Base-by-base conservation (phyloP, 2,888 invertebrate genomes). In the Drosophila meridiana region DNA sequence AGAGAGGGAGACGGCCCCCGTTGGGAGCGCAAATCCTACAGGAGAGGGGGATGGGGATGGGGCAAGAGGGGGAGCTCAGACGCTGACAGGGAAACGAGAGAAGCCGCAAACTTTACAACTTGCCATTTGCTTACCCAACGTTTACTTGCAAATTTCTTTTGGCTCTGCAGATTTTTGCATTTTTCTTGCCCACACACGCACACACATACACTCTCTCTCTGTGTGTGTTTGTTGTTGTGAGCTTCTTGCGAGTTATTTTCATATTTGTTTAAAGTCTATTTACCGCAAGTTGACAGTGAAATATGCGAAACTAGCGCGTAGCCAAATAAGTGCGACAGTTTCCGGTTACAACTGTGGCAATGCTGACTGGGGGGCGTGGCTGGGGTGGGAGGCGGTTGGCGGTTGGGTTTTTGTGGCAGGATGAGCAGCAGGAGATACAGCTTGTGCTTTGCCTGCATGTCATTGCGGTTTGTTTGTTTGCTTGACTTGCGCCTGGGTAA, bases 211-310 rank as follows among this genome's bases (percentile, higher is more conserved):
- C 40, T 6, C 4, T 20, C n/a, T 13, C 14, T 8, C 4, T 38
- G 7, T 59, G 50, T 47, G 58, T 61, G 57, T 63, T 48, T 43
- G 63, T 60, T 50, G 40, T 58, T 61, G 53, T 73, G 69, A 70
- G 71, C 76, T 82, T 70, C 82, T 83, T 84, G 71, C 85, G 73
- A 86, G 87, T 82, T 86, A 87, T 85, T 85, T 87, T 85, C 86
- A 87, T 87, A 87, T 87, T 87, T 87, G 87, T 87, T 87, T 87
- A 87, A 87, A 87, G 87, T 87, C 87, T 87, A 87, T 87, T 87
- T 87, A 87, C 87, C 87, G 87, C 87, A 87, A 87, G 87, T 87
- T 87, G 87, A 87, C 87, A 87, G 87, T 87, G 87, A 87, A 87
- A 87, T 87, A 87, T 87, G 87, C 87, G 87, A 87, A 86, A 87